Conservation (phyloP, 92 coral and sea anemone species). For the Bergia puertoricense region DNA sequence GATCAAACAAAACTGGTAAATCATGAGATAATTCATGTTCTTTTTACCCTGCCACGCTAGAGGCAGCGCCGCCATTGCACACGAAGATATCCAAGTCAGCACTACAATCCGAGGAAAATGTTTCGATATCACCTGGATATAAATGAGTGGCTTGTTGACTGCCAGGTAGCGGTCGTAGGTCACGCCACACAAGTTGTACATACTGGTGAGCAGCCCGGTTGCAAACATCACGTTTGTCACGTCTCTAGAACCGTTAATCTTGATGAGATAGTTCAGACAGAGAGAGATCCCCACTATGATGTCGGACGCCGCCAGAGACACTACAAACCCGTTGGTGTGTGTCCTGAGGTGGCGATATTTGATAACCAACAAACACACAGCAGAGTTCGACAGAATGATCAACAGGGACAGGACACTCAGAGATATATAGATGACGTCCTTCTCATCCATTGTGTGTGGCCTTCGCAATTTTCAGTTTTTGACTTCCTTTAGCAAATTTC, state of each 20-base stretch:
- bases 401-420: constrained; percentile 32
- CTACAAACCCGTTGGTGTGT: constrained; percentile 55
- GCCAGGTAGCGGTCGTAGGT: constrained; percentile 63
- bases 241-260: constrained; percentile 1
- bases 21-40: not conserved
- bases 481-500: not conserved
- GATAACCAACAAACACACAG: constrained; percentile 48
- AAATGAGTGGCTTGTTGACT: constrained; percentile 48
- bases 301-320: constrained; percentile 53
- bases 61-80: constrained; percentile 46
- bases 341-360: constrained; percentile 44
- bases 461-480: not conserved
- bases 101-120: constrained; percentile 36
- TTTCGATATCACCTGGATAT: constrained; percentile 39
- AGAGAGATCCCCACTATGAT: constrained; percentile 48
- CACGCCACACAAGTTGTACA: constrained; percentile 57
- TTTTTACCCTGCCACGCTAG: constrained; percentile 44
- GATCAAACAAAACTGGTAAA: constrained; percentile 42
- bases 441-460: constrained; percentile 4
- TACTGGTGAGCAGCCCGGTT: constrained; percentile 47
- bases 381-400: constrained; percentile 43
- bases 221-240: constrained; percentile 48
- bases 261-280: constrained; percentile 46
- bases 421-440: not conserved
- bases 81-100: constrained; percentile 47